Base-by-base conservation (phyloP, 2,797 vertebrate genomes). In the Hapalemur alaotrensis region DNA sequence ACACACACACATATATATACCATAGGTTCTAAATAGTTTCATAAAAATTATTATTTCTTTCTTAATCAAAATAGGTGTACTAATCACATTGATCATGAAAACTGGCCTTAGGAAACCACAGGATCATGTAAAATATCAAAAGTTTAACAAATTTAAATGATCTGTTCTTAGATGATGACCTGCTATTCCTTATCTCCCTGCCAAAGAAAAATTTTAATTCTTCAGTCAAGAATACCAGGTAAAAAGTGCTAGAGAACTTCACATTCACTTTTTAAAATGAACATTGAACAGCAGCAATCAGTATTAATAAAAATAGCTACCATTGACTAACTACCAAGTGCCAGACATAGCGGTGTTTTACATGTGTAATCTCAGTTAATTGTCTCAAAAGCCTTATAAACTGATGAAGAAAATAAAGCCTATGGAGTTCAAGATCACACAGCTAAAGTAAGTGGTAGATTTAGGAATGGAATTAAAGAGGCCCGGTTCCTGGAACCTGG, bases 1-100 rank as follows among this genome's bases (percentile, higher is more conserved):
- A 11, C 43, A 46, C 43, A 10, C 10, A 46, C 10, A 46, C 10
- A 46, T 46, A 46, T 46, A 46, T 30, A 67, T 11, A 32, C 35
- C 76, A 15, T 63, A 12, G 35, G 23, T 87, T 92, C 70, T 30
- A 35, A 94, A 88, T 25, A 41, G 12, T 82, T 95, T 96, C 28
- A 67, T 50, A 50, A 73, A 93, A 92, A 61, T 73, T 38, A 76
- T 89, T 90, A 90, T 85, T 95, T 95, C 46, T 72, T 75, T 91
- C 46, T 80, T 75, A 83, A 78, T 25, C 5, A 91, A 52, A 52
- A 25, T 14, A 73, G 48, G 7, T 59, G 4, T 85, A 91, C 18
- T 65, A 81, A 86, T 81, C 73, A 72, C 54, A 73, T 7, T 61
- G 79, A 67, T 43, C 76, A 65, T 93, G 67, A 91, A 84, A 94